These are phyloP conservation scores for Synergus japonicus DNA, from an alignment of 2,888 invertebrate species.

Conservation along the genomic window DNA sequence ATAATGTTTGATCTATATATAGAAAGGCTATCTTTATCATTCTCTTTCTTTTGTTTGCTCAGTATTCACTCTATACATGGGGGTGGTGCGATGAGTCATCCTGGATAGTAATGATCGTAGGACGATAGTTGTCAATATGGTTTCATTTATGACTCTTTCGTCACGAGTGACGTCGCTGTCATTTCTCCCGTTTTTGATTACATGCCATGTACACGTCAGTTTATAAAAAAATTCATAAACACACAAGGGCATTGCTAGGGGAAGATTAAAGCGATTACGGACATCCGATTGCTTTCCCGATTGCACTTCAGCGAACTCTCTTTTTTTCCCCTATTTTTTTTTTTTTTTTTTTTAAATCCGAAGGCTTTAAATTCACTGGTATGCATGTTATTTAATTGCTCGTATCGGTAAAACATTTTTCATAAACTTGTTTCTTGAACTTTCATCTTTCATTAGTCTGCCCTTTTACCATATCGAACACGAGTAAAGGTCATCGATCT, in stretches of 20 bases:
- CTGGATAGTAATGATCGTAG: conserved; percentile 2
- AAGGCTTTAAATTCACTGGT: background rate
- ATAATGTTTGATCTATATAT: background rate
- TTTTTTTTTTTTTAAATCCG: background rate
- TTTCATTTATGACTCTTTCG: conserved; percentile 24
- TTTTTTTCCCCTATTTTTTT: background rate
- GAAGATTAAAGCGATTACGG: conserved; percentile 60
- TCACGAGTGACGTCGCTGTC: conserved; percentile 8
- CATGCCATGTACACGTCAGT: conserved; percentile 57
- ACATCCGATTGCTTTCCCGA: conserved; percentile 58
- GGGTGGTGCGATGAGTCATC: background rate
- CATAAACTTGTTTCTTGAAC: background rate
- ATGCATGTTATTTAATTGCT: background rate
- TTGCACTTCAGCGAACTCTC: conserved; percentile 46
- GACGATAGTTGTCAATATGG: conserved; percentile 23
- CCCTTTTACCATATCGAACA: background rate
- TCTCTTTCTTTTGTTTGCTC: conserved; percentile 8
- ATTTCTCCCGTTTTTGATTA: conserved; percentile 62
- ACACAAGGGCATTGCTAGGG: conserved; percentile 42
- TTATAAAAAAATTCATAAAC: conserved; percentile 45
- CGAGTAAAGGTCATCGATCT: background rate
- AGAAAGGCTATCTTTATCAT: background rate
- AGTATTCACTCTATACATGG: background rate
- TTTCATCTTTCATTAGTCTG: background rate
- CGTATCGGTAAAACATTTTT: background rate